Conservation (phyloP, 2,113 vertebrate genomes). For the Megaceryle maxima region DNA sequence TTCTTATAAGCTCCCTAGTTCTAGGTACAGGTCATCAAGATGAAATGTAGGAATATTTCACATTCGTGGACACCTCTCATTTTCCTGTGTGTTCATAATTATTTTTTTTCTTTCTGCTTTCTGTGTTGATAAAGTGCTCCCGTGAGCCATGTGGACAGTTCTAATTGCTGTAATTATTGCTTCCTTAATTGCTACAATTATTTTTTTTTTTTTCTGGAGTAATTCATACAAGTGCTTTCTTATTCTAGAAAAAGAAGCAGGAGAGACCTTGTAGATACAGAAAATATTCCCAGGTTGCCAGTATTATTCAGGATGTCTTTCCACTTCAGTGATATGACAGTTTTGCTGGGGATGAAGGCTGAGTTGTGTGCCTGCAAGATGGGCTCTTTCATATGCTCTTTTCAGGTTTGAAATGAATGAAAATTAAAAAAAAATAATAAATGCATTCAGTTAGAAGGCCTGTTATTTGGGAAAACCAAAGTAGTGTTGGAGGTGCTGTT, state of each 20-base stretch:
- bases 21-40: background rate
- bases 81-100: background rate
- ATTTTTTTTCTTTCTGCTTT: background rate
- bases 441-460: background rate
- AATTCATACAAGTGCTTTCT: background rate
- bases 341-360: background rate
- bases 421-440: background rate
- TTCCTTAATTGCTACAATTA: background rate
- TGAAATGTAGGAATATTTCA: background rate
- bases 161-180: slow-evolving; percentile 44
- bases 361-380: background rate
- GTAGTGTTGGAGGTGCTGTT: background rate
- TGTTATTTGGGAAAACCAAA: background rate
- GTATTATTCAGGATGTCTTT: background rate
- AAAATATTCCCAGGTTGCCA: background rate
- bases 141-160: background rate
- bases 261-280: background rate
- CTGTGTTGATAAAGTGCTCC: background rate
- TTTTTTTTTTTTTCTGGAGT: background rate
- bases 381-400: background rate
- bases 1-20: no score
- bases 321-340: background rate
- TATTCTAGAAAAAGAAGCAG: background rate
- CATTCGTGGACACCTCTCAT: background rate
- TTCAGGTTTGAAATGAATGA: background rate